phyloP scores from a whole-genome alignment of 2,797 vertebrate genomes.

The Ispidina lecontei region DNA sequence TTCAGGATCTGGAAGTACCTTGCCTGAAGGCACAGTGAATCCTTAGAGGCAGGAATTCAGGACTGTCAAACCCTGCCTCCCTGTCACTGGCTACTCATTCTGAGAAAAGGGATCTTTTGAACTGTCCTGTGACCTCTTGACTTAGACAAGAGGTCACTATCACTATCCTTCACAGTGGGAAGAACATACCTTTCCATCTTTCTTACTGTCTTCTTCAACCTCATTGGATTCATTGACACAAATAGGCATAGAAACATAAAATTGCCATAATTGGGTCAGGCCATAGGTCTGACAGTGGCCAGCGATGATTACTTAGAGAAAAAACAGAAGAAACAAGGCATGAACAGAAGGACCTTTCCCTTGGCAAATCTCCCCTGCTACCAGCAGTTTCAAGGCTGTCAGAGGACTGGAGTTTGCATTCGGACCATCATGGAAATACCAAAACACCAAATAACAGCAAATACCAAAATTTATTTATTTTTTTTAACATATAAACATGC shows the following conservation, averaged over 20 bases:
- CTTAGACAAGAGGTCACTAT: constrained; percentile 2
- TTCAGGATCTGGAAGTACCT: neutral
- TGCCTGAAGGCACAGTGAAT: constrained; percentile 47
- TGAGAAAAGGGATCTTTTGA: constrained; percentile 46
- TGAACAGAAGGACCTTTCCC: neutral
- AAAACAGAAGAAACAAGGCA: constrained; percentile 8
- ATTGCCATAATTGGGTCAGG: constrained; percentile 65
- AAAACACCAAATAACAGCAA: neutral
- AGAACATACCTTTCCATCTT: constrained; percentile 64
- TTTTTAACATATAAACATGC: neutral
- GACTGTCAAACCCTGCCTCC: neutral
- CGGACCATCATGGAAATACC: neutral
- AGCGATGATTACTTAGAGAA: neutral
- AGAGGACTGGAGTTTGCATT: neutral
- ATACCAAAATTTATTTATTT: neutral
- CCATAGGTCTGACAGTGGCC: constrained; percentile 54
- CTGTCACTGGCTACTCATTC: constrained; percentile 40
- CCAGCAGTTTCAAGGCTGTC: neutral
- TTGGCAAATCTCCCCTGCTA: neutral
- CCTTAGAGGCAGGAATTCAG: constrained; percentile 45
- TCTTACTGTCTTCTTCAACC: constrained; percentile 44
- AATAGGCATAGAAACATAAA: constrained; percentile 57
- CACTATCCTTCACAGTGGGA: constrained; percentile 26
- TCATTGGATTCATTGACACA: constrained; percentile 51
- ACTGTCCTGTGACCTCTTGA: constrained; percentile 58